Conservation (phyloP, 2,113 vertebrate species). For the Siniperca knerii region DNA sequence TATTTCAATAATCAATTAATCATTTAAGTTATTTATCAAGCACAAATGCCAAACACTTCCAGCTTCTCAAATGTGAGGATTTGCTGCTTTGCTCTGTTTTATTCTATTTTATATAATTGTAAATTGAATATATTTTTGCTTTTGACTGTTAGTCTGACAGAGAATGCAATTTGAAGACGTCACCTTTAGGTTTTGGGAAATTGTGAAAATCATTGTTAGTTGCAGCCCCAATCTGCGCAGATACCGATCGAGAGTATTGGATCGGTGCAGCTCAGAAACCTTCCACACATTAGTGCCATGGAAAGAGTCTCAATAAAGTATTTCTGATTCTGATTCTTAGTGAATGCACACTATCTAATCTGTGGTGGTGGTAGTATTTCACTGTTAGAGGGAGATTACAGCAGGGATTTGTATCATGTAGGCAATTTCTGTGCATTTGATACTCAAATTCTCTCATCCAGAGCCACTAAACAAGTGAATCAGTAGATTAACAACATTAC, state of each 20-base stretch:
- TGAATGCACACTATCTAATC: not conserved
- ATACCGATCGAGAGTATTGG: not conserved
- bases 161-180: not conserved
- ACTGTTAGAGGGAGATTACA: too few species aligned
- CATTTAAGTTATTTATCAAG: not conserved
- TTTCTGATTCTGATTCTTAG: too few species aligned
- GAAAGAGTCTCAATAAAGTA: too few species aligned
- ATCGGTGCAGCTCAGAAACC: not conserved
- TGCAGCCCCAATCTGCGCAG: not conserved
- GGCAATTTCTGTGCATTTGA: not conserved
- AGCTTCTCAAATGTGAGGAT: not conserved
- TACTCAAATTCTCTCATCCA: not conserved
- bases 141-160: not conserved
- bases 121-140: not conserved
- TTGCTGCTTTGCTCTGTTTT: not conserved
- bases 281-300: not conserved
- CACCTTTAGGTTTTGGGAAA: not conserved
- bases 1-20: constrained; percentile 3
- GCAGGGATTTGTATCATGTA: not conserved
- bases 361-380: not conserved
- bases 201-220: not conserved
- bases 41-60: not conserved
- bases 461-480: not conserved
- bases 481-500: too few species aligned
- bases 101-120: not conserved